Percentiles rank a stretch among this genome's conserved stretches.
Evolutionary conservation across 2,888 invertebrate genomes (phyloP).

Genomic region (Sabatieria punctata): DNA sequence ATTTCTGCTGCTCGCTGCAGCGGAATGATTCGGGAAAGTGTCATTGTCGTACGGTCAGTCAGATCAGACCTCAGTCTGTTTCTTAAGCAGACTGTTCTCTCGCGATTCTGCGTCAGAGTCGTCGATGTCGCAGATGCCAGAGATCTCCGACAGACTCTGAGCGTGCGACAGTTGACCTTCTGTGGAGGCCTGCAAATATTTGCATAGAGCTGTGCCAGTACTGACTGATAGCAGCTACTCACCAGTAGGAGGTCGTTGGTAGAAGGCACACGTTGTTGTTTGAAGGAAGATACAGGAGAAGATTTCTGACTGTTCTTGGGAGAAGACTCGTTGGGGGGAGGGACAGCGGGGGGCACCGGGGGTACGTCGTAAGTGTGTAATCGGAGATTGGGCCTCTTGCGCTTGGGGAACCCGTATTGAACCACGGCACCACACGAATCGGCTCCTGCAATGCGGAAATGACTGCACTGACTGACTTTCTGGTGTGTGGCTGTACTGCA

Average conservation of each 20-base stretch:
- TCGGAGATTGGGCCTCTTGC: not conserved
- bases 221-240: no score
- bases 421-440: not conserved
- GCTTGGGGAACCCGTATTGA: constrained; percentile 1
- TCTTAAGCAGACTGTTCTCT: no score
- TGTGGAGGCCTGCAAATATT: not conserved
- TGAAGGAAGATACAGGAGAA: not conserved
- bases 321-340: not conserved
- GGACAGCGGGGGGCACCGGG: not conserved
- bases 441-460: no score
- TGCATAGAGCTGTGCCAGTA: not conserved
- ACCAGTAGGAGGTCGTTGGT: not conserved
- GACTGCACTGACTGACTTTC: no score
- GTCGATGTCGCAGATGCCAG: constrained; percentile 10
- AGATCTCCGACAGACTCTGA: constrained; percentile 8
- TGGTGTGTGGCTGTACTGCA: no score
- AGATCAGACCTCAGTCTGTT: no score
- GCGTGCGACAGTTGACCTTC: not conserved
- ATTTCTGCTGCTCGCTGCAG: no score
- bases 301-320: not conserved
- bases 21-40: no score
- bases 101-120: constrained; percentile 11
- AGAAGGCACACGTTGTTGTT: not conserved
- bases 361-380: constrained; percentile 1
- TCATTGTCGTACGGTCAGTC: no score